Evolutionary conservation across 2,797 vertebrate genomes (phyloP), one percentile per base, ranked within the genome.

Genomic region (Lepus oiostolus): DNA sequence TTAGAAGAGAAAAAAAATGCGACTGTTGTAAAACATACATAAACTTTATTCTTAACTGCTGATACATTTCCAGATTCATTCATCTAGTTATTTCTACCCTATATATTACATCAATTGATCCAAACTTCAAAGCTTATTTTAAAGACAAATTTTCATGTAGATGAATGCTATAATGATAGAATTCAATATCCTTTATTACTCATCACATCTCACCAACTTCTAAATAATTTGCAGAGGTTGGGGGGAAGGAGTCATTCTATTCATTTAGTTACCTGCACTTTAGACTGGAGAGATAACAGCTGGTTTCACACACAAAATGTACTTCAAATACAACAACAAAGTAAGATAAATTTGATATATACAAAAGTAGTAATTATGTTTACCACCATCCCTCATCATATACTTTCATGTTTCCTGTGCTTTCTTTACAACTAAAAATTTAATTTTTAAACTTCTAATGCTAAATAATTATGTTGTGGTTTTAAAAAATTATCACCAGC

Each of bases 391-490:
- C n/a, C 92, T 47, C 35, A 88, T 42, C 38, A 71, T 75, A 17
- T 3, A 70, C 7, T 91, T 90, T 90, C 68, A 80, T 92, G 9
- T 74, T 67, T 67, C 28, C 32, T 83, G 5, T 50, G 38, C 85
- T 95, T 95, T 85, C 65, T 85, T 54, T 70, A 91, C 17, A 96
- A 85, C n/a, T 80, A 67, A 91, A 90, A 88, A 47, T 30, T 84
- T 58, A 70, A 84, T 32, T 95, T 91, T 60, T 81, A 67, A 90
- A 96, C 86, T 68, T 95, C 32, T 82, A 88, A 80, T 30, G 26
- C 42, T 89, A 92, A 74, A 32, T 67, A 89, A 87, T 32, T 71
- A 86, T 89, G 75, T 76, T 88, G 35, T 12, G 10, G 13, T 58
- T 54, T 38, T 92, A 68, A 93, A 65, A 85, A 58, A 4, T 4